phyloP scores from a whole-genome alignment of 1,140 invertebrate species.

The Maconellicoccus hirsutus region DNA sequence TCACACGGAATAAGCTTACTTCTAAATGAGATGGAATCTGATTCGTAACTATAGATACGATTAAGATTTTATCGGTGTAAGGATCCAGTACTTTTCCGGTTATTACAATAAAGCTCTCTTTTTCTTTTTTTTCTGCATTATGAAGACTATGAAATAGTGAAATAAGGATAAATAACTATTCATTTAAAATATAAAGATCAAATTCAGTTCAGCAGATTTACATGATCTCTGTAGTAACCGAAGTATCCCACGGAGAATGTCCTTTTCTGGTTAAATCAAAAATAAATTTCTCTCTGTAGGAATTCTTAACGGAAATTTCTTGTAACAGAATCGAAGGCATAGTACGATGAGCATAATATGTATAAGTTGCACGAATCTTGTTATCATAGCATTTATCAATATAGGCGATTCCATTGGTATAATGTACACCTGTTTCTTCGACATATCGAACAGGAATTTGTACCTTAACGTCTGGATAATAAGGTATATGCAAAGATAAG shows the following conservation, averaged over 20 bases:
- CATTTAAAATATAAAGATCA: no score
- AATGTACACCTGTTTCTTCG: slow-evolving; percentile 51
- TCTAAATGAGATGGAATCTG: neutral
- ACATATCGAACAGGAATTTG: slow-evolving; percentile 37
- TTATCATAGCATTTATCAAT: slow-evolving; percentile 51
- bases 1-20: neutral
- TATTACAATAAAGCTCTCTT: neutral
- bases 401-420: slow-evolving; percentile 53
- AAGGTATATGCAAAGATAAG: slow-evolving; percentile 55
- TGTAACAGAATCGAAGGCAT: slow-evolving; percentile 66
- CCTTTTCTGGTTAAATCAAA: slow-evolving; percentile 11
- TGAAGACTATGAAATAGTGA: neutral
- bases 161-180: no score
- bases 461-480: slow-evolving; percentile 57
- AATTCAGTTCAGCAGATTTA: no score
- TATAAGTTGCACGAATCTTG: slow-evolving; percentile 52
- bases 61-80: neutral
- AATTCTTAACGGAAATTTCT: slow-evolving; percentile 65
- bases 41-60: neutral
- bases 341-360: slow-evolving; percentile 66
- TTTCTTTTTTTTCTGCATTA: neutral
- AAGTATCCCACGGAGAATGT: slow-evolving; percentile 24
- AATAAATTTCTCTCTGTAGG: slow-evolving; percentile 35
- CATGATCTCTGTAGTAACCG: slow-evolving; percentile 20
- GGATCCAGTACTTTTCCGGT: neutral